A percentile compares a stretch with the other conserved stretches of the same genome.
These are phyloP conservation scores for Hypsopygia costalis DNA, from an alignment of 2,888 invertebrate species.

Conservation along the genomic window DNA sequence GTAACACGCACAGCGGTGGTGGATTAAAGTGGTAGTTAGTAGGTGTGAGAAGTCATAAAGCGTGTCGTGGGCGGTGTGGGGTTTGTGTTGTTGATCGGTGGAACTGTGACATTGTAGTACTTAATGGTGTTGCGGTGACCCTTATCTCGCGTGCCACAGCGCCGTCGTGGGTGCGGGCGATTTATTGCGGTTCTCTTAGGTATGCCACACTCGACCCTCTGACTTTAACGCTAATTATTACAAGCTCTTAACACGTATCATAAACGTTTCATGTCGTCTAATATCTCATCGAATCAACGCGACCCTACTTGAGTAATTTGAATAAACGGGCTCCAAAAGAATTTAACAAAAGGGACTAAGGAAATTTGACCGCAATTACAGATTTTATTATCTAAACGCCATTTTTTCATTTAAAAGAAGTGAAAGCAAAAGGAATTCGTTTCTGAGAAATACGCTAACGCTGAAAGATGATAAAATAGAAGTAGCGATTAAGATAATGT, in stretches of 20 bases:
- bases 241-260: conserved; percentile 25
- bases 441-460: conserved; percentile 38
- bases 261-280: conserved; percentile 8
- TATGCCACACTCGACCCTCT: conserved; percentile 40
- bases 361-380: conserved; percentile 32
- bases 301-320: neutral
- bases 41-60: conserved; percentile 46
- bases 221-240: conserved; percentile 51
- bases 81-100: conserved; percentile 44
- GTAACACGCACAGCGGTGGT: conserved; percentile 13
- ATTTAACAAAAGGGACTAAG: conserved; percentile 28
- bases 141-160: conserved; percentile 63
- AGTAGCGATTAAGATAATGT: conserved; percentile 64
- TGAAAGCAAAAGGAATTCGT: conserved; percentile 40
- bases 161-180: conserved; percentile 53
- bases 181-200: conserved; percentile 60
- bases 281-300: conserved; percentile 1
- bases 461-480: conserved; percentile 53
- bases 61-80: conserved; percentile 33
- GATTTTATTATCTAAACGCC: conserved; percentile 35
- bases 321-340: conserved; percentile 11
- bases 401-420: conserved; percentile 35
- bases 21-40: conserved; percentile 30
- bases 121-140: conserved; percentile 63
- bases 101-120: conserved; percentile 56